Conservation (phyloP, 2,888 invertebrate species). For the Rhagonycha lutea region DNA sequence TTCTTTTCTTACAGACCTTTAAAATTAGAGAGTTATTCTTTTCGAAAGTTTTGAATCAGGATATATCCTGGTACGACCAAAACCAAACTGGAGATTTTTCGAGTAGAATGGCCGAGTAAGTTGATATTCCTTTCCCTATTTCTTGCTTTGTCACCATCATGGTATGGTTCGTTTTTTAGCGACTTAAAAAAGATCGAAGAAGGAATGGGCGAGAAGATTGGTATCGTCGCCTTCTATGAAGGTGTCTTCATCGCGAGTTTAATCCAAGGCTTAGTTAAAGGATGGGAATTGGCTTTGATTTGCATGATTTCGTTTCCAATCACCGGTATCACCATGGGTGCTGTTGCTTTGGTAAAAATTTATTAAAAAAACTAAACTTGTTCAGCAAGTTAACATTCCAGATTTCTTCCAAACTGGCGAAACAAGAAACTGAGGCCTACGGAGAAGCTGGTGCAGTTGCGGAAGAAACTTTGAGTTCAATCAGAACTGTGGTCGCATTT, state of each 20-base stretch:
- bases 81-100: slow-evolving; percentile 75
- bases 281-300: slow-evolving; percentile 81
- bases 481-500: slow-evolving; percentile 78
- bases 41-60: slow-evolving; percentile 71
- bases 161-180: slow-evolving; percentile 53
- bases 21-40: slow-evolving; percentile 68
- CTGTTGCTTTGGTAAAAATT: slow-evolving; percentile 56
- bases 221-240: slow-evolving; percentile 72
- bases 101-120: slow-evolving; percentile 75
- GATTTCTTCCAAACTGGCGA: slow-evolving; percentile 70
- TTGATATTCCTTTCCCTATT: slow-evolving; percentile 38
- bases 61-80: slow-evolving; percentile 74
- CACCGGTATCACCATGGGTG: slow-evolving; percentile 65
- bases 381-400: slow-evolving; percentile 32
- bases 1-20: slow-evolving; percentile 57
- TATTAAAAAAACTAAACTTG: too few species aligned
- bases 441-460: slow-evolving; percentile 77
- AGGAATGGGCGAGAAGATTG: slow-evolving; percentile 82
- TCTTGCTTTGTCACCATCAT: background rate
- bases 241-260: slow-evolving; percentile 69
- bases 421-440: slow-evolving; percentile 71
- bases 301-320: slow-evolving; percentile 74
- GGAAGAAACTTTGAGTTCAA: slow-evolving; percentile 75
- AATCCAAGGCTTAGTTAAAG: slow-evolving; percentile 71
- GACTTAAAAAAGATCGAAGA: slow-evolving; percentile 78